Evolutionary conservation across 2,797 vertebrate species (phyloP).

Genomic region (Yasuhikotakia modesta): DNA sequence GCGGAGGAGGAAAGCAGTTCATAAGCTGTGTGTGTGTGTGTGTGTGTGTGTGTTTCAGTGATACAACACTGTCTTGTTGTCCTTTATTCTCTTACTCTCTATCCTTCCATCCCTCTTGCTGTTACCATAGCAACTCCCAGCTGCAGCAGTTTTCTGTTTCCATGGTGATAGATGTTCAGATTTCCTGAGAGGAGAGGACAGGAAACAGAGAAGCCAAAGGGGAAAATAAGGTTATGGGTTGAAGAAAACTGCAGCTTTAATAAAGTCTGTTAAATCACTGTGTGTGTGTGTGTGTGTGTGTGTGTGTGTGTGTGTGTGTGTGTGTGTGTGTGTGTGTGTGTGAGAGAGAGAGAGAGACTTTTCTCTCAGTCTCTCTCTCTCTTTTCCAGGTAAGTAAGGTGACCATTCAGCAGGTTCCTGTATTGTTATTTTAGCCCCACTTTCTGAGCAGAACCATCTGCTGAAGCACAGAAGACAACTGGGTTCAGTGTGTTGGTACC

Average conservation of each 20-base stretch:
- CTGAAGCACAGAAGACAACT: too few species aligned
- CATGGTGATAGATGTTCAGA: slow-evolving; percentile 74
- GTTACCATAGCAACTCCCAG: slow-evolving; percentile 78
- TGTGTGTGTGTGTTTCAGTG: too few species aligned
- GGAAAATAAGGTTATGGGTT: too few species aligned
- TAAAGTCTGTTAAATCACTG: slow-evolving; percentile 30
- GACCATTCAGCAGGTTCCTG: too few species aligned
- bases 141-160: slow-evolving; percentile 81
- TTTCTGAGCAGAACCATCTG: too few species aligned
- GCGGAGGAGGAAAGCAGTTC: slow-evolving; percentile 36
- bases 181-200: slow-evolving; percentile 70
- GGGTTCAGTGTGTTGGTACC: too few species aligned
- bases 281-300: too few species aligned
- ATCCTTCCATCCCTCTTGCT: slow-evolving; percentile 9
- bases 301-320: too few species aligned
- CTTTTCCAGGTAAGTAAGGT: too few species aligned
- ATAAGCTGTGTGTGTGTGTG: slow-evolving; percentile 23
- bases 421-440: too few species aligned
- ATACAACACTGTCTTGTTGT: slow-evolving; percentile 63
- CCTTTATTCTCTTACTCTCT: slow-evolving; percentile 56
- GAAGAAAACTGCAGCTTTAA: slow-evolving; percentile 64
- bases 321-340: slow-evolving; percentile 18
- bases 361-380: too few species aligned
- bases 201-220: slow-evolving; percentile 59
- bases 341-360: too few species aligned